phyloP scores from a whole-genome alignment of 2,888 invertebrate species.

The Calameuta idolon region DNA sequence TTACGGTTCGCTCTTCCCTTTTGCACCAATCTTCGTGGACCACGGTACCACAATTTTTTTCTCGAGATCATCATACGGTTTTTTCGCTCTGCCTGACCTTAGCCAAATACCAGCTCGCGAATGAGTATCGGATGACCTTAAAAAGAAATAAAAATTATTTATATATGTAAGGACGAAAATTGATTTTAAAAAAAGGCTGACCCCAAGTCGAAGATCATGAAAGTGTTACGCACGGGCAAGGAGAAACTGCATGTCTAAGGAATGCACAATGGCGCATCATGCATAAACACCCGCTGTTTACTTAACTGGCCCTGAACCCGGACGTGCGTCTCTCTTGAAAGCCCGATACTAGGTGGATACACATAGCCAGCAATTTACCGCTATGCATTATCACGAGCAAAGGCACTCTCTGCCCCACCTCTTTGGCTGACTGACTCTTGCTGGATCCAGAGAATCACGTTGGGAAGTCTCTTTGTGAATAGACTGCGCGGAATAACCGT shows the following conservation, averaged over 20 bases:
- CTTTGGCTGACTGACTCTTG: neutral
- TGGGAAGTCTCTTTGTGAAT: neutral
- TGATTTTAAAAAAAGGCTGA: neutral
- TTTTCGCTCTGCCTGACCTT: neutral
- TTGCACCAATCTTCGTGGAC: too few relatives aligned
- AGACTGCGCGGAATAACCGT: constrained; percentile 8
- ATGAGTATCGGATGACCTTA: neutral
- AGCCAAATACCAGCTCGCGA: too few relatives aligned
- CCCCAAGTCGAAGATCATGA: neutral
- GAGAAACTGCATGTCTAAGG: constrained; percentile 12
- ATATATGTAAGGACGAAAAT: neutral
- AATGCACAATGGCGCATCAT: constrained; percentile 28
- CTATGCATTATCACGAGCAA: constrained; percentile 46
- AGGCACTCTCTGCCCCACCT: neutral
- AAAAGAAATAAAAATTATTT: neutral
- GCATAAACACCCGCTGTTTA: constrained; percentile 30
- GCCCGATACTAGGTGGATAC: constrained; percentile 1
- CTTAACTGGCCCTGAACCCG: constrained; percentile 43
- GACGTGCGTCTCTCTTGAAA: constrained; percentile 31
- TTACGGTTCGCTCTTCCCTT: neutral
- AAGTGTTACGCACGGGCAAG: neutral
- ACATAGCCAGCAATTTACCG: constrained; percentile 37
- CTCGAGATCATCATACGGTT: neutral
- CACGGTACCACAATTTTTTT: neutral
- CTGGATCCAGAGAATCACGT: neutral